Percentiles rank a stretch among this genome's conserved stretches.
Conservation (phyloP, 1,140 invertebrate genomes). For the Muscidifurax raptorellus region DNA sequence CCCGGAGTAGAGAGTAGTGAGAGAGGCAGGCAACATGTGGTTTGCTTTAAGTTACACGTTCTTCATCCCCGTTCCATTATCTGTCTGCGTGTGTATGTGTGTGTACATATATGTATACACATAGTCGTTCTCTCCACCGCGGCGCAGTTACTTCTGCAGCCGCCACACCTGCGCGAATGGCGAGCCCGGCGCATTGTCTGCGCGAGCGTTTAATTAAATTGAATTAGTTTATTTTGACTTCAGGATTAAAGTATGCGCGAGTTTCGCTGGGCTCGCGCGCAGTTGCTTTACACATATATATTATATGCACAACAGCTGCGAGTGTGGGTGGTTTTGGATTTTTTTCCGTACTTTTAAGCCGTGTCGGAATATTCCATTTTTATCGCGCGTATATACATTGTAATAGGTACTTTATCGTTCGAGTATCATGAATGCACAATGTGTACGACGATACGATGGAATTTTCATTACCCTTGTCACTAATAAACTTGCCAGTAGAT, state of each 20-base stretch:
- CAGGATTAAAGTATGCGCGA: slow-evolving; percentile 15
- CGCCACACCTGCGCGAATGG: slow-evolving; percentile 22
- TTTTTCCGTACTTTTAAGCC: no score
- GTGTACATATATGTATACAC: not conserved
- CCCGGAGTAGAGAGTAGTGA: slow-evolving; percentile 2
- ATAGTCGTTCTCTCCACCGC: not conserved
- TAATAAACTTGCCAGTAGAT: not conserved
- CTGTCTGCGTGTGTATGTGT: not conserved
- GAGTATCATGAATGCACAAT: not conserved
- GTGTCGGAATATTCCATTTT: no score
- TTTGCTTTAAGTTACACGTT: slow-evolving; percentile 62
- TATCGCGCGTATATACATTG: no score
- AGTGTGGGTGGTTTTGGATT: no score
- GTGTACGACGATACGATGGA: not conserved
- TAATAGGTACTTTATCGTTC: not conserved
- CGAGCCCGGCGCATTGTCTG: slow-evolving; percentile 17
- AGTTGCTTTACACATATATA: slow-evolving; percentile 55
- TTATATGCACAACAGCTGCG: slow-evolving; percentile 53
- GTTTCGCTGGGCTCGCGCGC: not conserved
- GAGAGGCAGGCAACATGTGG: slow-evolving; percentile 64
- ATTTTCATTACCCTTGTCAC: not conserved
- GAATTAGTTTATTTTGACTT: slow-evolving; percentile 30
- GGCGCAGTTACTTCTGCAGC: not conserved
- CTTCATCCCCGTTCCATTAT: slow-evolving; percentile 56
- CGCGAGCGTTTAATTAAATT: slow-evolving; percentile 46